Conservation (phyloP, 1,140 invertebrate species). For the Parasteatoda tepidariorum region DNA sequence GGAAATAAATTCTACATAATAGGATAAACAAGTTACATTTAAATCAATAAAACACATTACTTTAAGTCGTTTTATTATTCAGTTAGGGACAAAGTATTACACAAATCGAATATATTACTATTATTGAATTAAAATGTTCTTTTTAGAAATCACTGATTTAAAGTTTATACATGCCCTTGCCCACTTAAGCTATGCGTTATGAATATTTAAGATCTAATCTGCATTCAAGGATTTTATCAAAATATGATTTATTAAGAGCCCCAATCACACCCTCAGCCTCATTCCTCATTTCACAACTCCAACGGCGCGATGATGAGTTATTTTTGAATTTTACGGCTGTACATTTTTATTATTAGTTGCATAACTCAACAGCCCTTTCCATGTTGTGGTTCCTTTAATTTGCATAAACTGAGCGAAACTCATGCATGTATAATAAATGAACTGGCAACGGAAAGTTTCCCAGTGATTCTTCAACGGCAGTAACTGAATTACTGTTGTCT, state of each 20-base stretch:
- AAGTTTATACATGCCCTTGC: too few relatives aligned
- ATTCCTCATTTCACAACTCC: neutral
- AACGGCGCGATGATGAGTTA: slow-evolving; percentile 21
- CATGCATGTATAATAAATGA: slow-evolving; percentile 59
- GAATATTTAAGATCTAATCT: neutral
- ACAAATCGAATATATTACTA: too few relatives aligned
- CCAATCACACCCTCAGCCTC: neutral
- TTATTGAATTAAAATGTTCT: too few relatives aligned
- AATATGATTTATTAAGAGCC: slow-evolving; percentile 22
- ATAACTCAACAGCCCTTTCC: slow-evolving; percentile 13
- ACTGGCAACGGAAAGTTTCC: neutral
- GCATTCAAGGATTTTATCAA: neutral
- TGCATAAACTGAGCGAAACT: slow-evolving; percentile 42
- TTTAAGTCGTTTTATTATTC: too few relatives aligned
- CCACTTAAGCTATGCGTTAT: too few relatives aligned
- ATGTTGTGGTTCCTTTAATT: slow-evolving; percentile 24
- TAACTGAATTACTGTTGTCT: neutral
- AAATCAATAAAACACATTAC: too few relatives aligned
- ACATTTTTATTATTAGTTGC: slow-evolving; percentile 45
- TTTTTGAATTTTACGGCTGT: slow-evolving; percentile 50
- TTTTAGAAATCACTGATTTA: too few relatives aligned
- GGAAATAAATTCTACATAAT: too few relatives aligned
- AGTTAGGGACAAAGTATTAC: too few relatives aligned
- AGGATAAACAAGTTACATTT: too few relatives aligned
- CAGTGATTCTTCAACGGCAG: slow-evolving; percentile 5